Base-by-base conservation (phyloP, 1,140 invertebrate genomes). In the Trichogramma pretiosum region DNA sequence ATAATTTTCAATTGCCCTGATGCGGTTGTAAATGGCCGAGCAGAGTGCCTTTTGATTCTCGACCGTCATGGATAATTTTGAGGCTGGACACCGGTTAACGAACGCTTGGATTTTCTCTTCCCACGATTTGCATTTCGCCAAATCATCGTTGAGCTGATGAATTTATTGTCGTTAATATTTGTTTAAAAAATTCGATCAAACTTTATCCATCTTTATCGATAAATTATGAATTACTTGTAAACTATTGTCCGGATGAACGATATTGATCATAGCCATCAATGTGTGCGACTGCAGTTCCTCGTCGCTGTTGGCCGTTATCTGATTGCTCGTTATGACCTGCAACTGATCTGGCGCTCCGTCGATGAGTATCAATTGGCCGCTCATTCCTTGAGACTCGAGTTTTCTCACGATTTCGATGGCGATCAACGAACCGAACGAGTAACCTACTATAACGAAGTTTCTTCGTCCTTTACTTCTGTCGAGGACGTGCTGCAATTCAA, bases 1-100 rank as follows among this genome's bases (percentile, higher is more conserved):
- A 49, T 78, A 81, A 2, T 63, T 61, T 0, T 73, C 46, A 0
- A 82, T 40, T 18, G 78, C 75, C 53, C 74, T 69, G 0, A 84
- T 43, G 11, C 82, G 64, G 13, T 75, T 72, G 48, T 77, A 84
- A 47, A 75, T 64, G 2, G 68, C 65, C 1, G 54, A 57, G 4
- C 74, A 67, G 5, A 82, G 57, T 0, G 49, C 50, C 7, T 55
- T 63, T 9, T 74, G 68, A 48, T 78, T 74, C 18, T 80, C 63
- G 3, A 11, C 1, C 0, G 56, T 35, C 13, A 60, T 9, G 13
- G 23, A 11, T 2, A 41, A 3, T 33, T 9, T 9, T 52, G n/a
- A 13, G 0, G 26, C 8, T n/a, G 53, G 26, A 19, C 30, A 35
- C 14, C 32, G 23, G 0, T 30, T 17, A 0, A 64, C 4, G 1